phyloP scores from a whole-genome alignment of 2,113 vertebrate genomes.

The Lepidothrix coronata region DNA sequence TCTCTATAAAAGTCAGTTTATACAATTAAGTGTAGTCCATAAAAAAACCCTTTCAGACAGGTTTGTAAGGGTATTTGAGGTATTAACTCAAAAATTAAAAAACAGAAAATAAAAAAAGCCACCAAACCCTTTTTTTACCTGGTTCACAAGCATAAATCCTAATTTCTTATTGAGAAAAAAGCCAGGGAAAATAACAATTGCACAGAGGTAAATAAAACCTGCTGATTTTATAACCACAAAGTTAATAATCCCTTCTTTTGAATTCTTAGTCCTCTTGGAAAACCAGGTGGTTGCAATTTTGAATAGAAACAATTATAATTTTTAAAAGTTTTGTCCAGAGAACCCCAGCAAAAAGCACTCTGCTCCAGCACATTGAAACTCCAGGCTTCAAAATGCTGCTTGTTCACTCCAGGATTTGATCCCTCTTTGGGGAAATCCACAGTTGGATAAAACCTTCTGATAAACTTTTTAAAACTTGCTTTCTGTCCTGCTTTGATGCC shows the following conservation, averaged over 20 bases:
- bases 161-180: neutral
- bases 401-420: neutral
- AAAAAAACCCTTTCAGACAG: neutral
- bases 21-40: neutral
- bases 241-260: neutral
- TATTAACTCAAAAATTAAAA: neutral
- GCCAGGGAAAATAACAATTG: neutral
- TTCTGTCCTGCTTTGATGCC: neutral
- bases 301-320: neutral
- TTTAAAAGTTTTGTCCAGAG: neutral
- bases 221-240: neutral
- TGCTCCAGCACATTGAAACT: neutral
- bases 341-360: neutral
- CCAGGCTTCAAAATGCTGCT: neutral
- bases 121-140: neutral
- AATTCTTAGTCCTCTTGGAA: neutral
- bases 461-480: neutral
- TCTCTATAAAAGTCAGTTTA: neutral
- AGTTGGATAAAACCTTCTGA: neutral
- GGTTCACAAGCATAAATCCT: neutral
- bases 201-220: neutral
- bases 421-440: neutral
- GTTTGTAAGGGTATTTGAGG: neutral
- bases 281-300: neutral
- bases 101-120: neutral